These are phyloP conservation scores for Tetragonula carbonaria DNA, from an alignment of 2,888 invertebrate species.

Conservation along the genomic window DNA sequence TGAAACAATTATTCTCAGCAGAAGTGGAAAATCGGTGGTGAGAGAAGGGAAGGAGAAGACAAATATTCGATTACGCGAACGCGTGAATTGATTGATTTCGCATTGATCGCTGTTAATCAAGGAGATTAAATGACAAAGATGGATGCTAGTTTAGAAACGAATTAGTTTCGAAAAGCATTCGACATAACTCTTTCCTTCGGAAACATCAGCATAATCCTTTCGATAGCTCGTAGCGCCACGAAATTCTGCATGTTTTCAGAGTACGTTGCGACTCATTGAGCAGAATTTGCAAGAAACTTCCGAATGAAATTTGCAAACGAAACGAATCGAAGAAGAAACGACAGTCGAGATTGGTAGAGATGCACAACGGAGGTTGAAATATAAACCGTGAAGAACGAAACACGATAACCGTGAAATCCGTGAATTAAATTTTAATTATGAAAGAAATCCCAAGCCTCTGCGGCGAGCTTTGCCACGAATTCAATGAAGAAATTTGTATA, in stretches of 20 bases:
- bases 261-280: background rate
- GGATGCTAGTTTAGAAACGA: conserved; percentile 7
- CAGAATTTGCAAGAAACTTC: background rate
- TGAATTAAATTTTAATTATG: background rate
- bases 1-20: conserved; percentile 17
- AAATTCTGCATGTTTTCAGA: conserved; percentile 12
- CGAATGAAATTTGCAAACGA: background rate
- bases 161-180: conserved; percentile 17
- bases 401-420: background rate
- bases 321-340: background rate
- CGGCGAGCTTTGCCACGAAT: background rate
- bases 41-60: no score
- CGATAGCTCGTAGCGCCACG: background rate
- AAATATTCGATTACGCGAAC: conserved; percentile 3
- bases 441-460: background rate
- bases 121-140: background rate
- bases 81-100: no score
- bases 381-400: background rate
- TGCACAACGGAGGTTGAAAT: background rate
- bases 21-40: background rate
- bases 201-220: background rate
- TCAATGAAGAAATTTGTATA: background rate
- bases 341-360: background rate
- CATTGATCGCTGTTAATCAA: no score
- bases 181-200: background rate